Conservation (phyloP, 2,888 invertebrate species). For the Xanthorhoe designata region DNA sequence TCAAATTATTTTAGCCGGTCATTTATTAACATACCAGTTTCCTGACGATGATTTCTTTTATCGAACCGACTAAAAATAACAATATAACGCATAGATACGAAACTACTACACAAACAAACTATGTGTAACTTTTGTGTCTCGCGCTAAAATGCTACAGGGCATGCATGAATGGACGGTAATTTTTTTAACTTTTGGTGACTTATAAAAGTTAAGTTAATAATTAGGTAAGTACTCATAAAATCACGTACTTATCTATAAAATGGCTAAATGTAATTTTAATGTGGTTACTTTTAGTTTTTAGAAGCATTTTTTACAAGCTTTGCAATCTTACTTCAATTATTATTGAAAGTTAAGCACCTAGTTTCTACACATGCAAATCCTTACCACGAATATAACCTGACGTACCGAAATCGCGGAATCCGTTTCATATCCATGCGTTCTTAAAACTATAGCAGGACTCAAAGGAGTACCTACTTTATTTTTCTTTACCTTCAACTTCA, state of each 20-base stretch:
- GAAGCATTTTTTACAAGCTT: too few relatives aligned
- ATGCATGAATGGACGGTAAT: neutral
- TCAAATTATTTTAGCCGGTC: neutral
- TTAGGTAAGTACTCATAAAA: too few relatives aligned
- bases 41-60: conserved; percentile 11
- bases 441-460: conserved; percentile 32
- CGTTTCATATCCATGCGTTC: conserved; percentile 28
- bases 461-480: conserved; percentile 34
- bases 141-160: neutral
- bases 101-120: conserved; percentile 10
- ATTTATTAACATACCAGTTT: neutral
- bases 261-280: neutral
- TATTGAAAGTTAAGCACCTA: neutral
- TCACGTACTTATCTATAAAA: too few relatives aligned
- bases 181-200: neutral
- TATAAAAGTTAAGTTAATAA: too few relatives aligned
- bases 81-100: conserved; percentile 28
- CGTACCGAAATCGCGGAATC: too few relatives aligned
- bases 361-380: neutral
- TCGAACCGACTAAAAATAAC: conserved; percentile 6
- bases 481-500: conserved; percentile 88
- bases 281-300: neutral
- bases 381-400: neutral
- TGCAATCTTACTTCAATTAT: too few relatives aligned
- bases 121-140: neutral